Evolutionary conservation across 2,113 vertebrate species (phyloP).

Genomic region (Muscicapa adusta): DNA sequence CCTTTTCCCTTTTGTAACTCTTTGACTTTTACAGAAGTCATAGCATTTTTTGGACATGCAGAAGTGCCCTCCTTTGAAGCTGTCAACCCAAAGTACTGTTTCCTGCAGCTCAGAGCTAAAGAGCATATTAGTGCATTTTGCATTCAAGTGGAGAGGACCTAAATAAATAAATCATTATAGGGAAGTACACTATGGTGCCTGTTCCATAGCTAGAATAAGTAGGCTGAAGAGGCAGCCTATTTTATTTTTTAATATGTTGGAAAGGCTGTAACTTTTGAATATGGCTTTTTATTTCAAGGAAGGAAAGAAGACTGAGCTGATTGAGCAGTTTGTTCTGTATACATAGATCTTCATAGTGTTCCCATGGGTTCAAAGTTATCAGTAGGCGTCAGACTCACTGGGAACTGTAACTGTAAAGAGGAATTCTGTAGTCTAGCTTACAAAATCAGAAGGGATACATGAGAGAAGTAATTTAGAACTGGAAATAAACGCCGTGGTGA

Average conservation of each 20-base stretch:
- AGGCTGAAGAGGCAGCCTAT: neutral
- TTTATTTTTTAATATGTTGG: neutral
- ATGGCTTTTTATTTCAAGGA: neutral
- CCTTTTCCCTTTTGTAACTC: neutral
- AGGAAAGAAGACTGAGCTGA: neutral
- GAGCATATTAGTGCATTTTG: neutral
- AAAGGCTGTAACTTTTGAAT: neutral
- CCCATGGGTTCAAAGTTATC: neutral
- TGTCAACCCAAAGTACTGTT: neutral
- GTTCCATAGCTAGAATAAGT: neutral
- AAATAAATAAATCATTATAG: neutral
- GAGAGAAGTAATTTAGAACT: neutral
- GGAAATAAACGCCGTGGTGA: neutral
- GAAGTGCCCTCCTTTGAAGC: conserved; percentile 24
- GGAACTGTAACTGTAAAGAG: neutral
- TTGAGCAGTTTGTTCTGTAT: neutral
- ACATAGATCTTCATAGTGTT: neutral
- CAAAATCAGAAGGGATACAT: neutral
- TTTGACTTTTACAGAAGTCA: conserved; percentile 10
- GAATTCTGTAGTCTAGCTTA: neutral
- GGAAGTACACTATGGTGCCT: neutral
- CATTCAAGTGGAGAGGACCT: neutral
- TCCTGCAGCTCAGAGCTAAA: conserved; percentile 25
- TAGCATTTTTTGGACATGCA: neutral
- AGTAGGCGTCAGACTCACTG: neutral